These are phyloP conservation scores for Lepetodrilus schrolli DNA, from an alignment of 2,888 invertebrate genomes.

Conservation along the genomic window DNA sequence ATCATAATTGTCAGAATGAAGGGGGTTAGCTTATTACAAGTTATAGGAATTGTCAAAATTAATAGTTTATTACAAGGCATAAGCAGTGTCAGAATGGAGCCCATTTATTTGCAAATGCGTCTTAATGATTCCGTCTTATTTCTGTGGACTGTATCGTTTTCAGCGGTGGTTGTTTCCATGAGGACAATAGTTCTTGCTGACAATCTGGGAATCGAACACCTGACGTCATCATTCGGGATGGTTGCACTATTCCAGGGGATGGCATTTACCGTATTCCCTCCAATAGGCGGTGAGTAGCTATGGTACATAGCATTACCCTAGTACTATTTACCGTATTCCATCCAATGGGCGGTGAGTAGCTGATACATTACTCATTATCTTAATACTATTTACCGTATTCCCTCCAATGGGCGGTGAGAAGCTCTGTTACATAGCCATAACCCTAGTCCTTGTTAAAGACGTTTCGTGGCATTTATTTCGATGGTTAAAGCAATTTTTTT, in stretches of 20 bases:
- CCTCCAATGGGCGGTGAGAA: background rate
- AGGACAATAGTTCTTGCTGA: constrained; percentile 66
- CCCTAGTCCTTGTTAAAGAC: too few species aligned
- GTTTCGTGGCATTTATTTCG: too few species aligned
- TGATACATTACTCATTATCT: background rate
- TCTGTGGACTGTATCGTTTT: constrained; percentile 34
- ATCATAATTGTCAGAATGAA: too few species aligned
- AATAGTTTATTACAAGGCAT: too few species aligned
- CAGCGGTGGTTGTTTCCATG: constrained; percentile 62
- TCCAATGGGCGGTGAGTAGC: background rate
- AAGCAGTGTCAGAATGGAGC: too few species aligned
- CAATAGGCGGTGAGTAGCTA: constrained; percentile 55
- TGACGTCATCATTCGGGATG: constrained; percentile 63
- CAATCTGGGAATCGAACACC: constrained; percentile 57
- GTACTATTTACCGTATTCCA: background rate
- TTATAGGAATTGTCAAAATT: too few species aligned
- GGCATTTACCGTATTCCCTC: constrained; percentile 59
- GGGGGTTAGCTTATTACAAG: too few species aligned
- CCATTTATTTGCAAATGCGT: too few species aligned
- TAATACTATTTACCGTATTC: background rate
- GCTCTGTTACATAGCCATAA: too few species aligned
- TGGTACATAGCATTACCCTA: background rate
- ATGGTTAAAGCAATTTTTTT: too few species aligned
- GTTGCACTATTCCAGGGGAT: constrained; percentile 65
- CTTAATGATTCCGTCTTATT: too few species aligned